Base-by-base conservation (phyloP, 2,113 vertebrate genomes). In the Ailuropoda melanoleuca region DNA sequence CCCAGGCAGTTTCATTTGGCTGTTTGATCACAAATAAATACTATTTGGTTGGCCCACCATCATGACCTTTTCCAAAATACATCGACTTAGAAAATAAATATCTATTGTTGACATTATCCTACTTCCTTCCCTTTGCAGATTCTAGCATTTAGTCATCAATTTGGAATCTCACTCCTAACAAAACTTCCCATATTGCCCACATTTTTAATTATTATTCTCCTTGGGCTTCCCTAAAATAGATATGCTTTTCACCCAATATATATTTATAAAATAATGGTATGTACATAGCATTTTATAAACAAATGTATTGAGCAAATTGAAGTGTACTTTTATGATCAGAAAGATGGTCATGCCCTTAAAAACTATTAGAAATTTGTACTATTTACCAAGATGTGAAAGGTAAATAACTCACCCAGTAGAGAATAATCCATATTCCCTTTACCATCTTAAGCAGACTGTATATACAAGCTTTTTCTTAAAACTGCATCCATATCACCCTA, bases 11-110 rank as follows among this genome's bases (percentile, higher is more conserved):
- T 92, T 92, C 43, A 74, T 72, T 50, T 80, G 85, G 23, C 34
- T 91, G 5, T 82, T 29, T 77, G 64, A 78, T 91, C 55, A 96
- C 31, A 96, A 93, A 85, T 89, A 74, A 91, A 93, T 91, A 26
- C 19, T 58, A 24, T 37, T 48, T 72, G 74, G 46, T 85, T 88
- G 53, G 93, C 18, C 39, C 11, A 62, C 8, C 29, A 77, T 90
- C 68, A 31, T 84, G 19, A 62, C 8, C 13, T 72, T 96, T 68
- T 68, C 83, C n/a, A 88, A 72, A 74, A 86, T 31, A 50, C 43
- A 85, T 88, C 48, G 50, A 93, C 24, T 96, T 84, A 24, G 31
- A 88, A 95, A 93, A 77, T 58, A 92, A 74, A 58, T 72, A 62
- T 18, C 50, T 94, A 4, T 66, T 48, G 14, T 94, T 95, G 56